Conservation (phyloP, 2,888 invertebrate species). For the Pandemis heparana region DNA sequence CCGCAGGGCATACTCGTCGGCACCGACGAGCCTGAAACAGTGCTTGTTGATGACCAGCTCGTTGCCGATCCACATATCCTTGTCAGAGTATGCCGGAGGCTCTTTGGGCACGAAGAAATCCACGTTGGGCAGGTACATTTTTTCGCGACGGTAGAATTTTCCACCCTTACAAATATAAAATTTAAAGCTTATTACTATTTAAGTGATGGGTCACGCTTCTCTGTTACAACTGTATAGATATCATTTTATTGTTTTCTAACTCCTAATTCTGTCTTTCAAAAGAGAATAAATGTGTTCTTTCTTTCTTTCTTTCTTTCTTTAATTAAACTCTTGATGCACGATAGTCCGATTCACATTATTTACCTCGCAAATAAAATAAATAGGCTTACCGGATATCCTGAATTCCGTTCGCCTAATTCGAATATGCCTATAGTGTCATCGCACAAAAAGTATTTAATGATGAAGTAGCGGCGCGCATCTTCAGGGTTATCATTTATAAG, state of each 20-base stretch:
- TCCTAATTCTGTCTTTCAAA: no score
- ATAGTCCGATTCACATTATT: conserved; percentile 12
- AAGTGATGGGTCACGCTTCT: no score
- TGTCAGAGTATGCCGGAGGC: conserved; percentile 90
- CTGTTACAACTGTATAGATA: no score
- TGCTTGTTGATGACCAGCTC: conserved; percentile 91
- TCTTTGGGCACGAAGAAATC: conserved; percentile 89
- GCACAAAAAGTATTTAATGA: conserved; percentile 92
- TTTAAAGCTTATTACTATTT: no score
- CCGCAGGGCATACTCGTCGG: conserved; percentile 94
- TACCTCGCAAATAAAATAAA: conserved; percentile 51
- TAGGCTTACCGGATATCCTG: conserved; percentile 81
- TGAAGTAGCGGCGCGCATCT: conserved; percentile 89
- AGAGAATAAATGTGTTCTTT: no score
- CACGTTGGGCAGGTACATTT: conserved; percentile 90
- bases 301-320: no score
- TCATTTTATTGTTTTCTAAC: no score
- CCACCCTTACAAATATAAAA: conserved; percentile 72
- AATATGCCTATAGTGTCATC: conserved; percentile 94
- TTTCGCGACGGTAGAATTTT: conserved; percentile 88
- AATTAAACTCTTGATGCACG: no score
- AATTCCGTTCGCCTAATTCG: conserved; percentile 91
- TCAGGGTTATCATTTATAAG: conserved; percentile 90
- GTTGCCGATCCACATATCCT: conserved; percentile 95
- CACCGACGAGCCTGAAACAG: conserved; percentile 91